Base-by-base conservation (phyloP, 2,888 invertebrate species). In the Amphipoea oculea region DNA sequence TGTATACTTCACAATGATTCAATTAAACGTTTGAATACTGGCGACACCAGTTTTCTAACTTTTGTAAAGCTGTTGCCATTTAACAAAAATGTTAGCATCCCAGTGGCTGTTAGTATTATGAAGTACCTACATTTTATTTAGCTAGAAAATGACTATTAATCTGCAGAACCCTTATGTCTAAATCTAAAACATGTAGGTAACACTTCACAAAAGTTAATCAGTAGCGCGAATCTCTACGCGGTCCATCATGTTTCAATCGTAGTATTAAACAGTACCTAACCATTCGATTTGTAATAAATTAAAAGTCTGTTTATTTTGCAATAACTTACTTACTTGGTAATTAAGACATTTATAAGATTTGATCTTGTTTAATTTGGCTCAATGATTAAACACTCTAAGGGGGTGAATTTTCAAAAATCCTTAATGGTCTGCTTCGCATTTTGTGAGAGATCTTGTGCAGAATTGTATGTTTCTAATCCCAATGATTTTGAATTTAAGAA, bases 261-360 rank as follows among this genome's bases (percentile, higher is more conserved):
- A 23, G 20, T 42, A 66, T 67, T 71, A 72, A 67, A 81, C 76
- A 76, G 83, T 65, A 76, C 36, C 36, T 36, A 36, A 79, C 69
- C 60, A 63, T 60, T 75, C 40, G 51, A 60, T 66, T 73, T 62
- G 69, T 66, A 79, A 79, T 79, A 36, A 36, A 36, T 36, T 82
- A 77, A 82, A 79, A 73, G 23, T 20, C 7, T 20, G n/a, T 67
- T 67, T 67, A 79, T 45, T 54, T 73, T 62, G 67, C 79, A 82
- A 78, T 62, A 42, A 42, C 9, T 51, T 42, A 42, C 9, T 51
- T 42, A 57, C 11, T 45, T 40, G 23, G 7, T 29, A 45, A 42
- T 77, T 68, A 76, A 60, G 40, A 42, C 29, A 51, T 67, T 54
- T 62, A 62, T 54, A 60, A 72, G 40, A 40, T n/a, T 75, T 54